Conservation (phyloP, 2,797 vertebrate genomes). For the Sitta carolinensis region DNA sequence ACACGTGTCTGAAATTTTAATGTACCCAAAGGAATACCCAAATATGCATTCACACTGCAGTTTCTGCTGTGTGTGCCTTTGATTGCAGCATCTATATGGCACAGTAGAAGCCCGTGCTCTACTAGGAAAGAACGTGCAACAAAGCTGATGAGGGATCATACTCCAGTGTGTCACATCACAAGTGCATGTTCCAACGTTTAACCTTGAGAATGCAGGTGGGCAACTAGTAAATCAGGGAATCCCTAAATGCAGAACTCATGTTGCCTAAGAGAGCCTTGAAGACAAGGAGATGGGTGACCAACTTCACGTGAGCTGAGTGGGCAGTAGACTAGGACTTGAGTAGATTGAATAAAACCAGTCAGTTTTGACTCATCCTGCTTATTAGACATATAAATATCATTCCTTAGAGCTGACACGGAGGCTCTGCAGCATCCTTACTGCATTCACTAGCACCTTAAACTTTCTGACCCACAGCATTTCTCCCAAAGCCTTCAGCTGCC, state of each 20-base stretch:
- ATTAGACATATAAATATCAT: background rate
- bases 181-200: background rate
- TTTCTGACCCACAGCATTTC: background rate
- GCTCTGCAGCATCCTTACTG: background rate
- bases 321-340: background rate
- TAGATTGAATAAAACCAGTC: background rate
- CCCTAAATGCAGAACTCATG: rapidly evolving
- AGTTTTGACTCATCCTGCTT: background rate
- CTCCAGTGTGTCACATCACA: background rate
- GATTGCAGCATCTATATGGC: background rate
- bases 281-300: background rate
- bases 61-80: background rate
- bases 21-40: background rate
- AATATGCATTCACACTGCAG: background rate
- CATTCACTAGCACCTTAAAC: background rate
- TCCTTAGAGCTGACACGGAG: background rate
- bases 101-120: background rate
- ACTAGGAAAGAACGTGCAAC: background rate
- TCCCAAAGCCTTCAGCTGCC: background rate
- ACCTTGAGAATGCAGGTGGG: background rate
- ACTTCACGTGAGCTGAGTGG: background rate
- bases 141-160: background rate
- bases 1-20: background rate
- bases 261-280: background rate
- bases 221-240: background rate